A percentile compares a stretch with the other conserved stretches of the same genome.
Conservation (phyloP, 2,888 invertebrate genomes). For the Eumerus sabulonum region DNA sequence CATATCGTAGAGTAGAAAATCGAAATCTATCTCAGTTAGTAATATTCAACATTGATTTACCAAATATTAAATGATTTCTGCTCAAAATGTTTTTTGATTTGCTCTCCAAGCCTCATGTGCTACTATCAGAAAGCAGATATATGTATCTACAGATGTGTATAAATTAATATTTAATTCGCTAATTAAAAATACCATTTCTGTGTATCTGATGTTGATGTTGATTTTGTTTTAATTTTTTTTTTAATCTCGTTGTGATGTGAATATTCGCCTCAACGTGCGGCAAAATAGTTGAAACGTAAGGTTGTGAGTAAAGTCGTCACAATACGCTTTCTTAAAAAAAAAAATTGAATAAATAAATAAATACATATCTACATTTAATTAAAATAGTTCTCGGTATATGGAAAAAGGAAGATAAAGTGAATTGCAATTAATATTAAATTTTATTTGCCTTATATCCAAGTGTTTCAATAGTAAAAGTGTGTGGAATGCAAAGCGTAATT, state of each 20-base stretch:
- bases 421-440: constrained; percentile 40
- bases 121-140: no score
- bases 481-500: background rate
- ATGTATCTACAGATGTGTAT: no score
- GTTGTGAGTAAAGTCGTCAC: background rate
- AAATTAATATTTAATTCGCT: constrained; percentile 41
- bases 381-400: constrained; percentile 1
- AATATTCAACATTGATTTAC: constrained; percentile 50
- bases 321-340: constrained; percentile 15
- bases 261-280: background rate
- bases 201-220: constrained; percentile 35
- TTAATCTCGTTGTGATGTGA: constrained; percentile 9
- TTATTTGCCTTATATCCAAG: constrained; percentile 27
- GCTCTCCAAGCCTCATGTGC: constrained; percentile 4
- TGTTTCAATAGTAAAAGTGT: constrained; percentile 13
- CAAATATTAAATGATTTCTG: constrained; percentile 28
- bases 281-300: background rate
- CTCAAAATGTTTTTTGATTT: constrained; percentile 11
- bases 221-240: no score
- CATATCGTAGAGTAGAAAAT: constrained; percentile 31
- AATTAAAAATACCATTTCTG: constrained; percentile 54
- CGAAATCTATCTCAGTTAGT: constrained; percentile 18
- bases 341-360: constrained; percentile 28
- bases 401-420: background rate
- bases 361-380: background rate